Base-by-base conservation (phyloP, 2,888 invertebrate genomes). In the Petrolisthes manimaculis region DNA sequence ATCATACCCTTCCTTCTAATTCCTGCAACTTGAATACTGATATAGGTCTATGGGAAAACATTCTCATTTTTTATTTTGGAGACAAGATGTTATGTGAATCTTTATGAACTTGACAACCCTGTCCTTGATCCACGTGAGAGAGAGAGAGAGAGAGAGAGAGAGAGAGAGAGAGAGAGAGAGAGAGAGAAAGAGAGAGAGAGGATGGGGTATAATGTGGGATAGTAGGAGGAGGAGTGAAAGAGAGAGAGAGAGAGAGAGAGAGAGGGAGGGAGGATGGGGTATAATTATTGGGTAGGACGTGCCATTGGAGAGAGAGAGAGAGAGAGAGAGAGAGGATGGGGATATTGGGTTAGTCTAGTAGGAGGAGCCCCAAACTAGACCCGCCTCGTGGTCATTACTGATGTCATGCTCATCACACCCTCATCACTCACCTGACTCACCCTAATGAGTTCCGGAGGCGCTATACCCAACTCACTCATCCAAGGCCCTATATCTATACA, bases 241-340 rank as follows among this genome's bases (percentile, higher is more conserved):
- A 77, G 77, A 77, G 77, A 37, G 37, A 37, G 37, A 37, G 37
- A 37, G 37, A 77, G 51, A 77, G 77, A 77, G 71, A 77, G 77
- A 77, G 77, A 77, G 77, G 53, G 77, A 77, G 77, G 53, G 51
- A 51, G 79, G 14, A 53, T 9, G 55, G 21, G 79, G 37, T 12
- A 79, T 53, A 79, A 21, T 18, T 53, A 21, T 14, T n/a, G 79
- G 18, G 55, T 12, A 53, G 53, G 55, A 54, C n/a, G 37, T 14
- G 53, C 12, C 14, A 53, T 12, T 18, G 54, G 55, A 18, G n/a
- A 8, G 8, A 53, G 79, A 5, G n/a, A 5, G 79, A 80, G 79
- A 21, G 56, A 24, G n/a, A n/a, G 55, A n/a, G 55, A 24, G 53
- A n/a, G n/a, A n/a, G 2, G 78, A 78, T 9, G 53, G 78, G 12